Evolutionary conservation across 1,140 invertebrate species (phyloP).

Genomic region (Drosophila hydei): DNA sequence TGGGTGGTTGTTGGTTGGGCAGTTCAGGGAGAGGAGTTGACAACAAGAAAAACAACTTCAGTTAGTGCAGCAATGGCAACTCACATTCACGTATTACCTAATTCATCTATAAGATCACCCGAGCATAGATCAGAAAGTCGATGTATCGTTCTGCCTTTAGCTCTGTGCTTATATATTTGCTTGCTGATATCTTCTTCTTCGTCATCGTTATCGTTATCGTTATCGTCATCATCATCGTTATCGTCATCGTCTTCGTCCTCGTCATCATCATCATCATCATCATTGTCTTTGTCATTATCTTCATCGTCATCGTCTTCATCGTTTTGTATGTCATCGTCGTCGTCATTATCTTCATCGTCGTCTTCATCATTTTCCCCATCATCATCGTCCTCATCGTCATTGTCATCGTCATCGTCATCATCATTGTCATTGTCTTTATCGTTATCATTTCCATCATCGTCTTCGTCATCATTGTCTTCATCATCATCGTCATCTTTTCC

Average conservation of each 20-base stretch:
- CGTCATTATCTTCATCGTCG: conserved; percentile 67
- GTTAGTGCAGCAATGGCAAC: conserved; percentile 73
- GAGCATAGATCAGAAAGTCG: conserved; percentile 75
- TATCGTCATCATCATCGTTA: conserved; percentile 61
- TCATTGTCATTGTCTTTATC: conserved; percentile 37
- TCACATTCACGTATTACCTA: conserved; percentile 80
- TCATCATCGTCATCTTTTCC: conserved; percentile 63
- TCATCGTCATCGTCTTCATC: conserved; percentile 44
- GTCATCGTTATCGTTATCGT: conserved; percentile 84
- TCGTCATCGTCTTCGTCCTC: conserved; percentile 26
- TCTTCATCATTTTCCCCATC: conserved; percentile 84
- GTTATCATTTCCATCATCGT: conserved; percentile 23
- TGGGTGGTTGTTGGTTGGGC: neutral
- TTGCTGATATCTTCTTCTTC: conserved; percentile 77
- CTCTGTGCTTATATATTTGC: conserved; percentile 65
- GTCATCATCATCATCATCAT: conserved; percentile 77
- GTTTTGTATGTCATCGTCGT: conserved; percentile 43
- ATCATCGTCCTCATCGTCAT: conserved; percentile 61
- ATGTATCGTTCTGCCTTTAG: conserved; percentile 76
- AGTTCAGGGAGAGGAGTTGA: conserved; percentile 13
- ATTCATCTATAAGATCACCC: conserved; percentile 73
- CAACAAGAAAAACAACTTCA: conserved; percentile 66
- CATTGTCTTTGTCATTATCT: conserved; percentile 72
- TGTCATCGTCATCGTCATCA: conserved; percentile 54
- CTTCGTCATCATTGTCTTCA: conserved; percentile 45